phyloP scores from a whole-genome alignment of 2,888 invertebrate genomes.

The Exephanes ischioxanthus region DNA sequence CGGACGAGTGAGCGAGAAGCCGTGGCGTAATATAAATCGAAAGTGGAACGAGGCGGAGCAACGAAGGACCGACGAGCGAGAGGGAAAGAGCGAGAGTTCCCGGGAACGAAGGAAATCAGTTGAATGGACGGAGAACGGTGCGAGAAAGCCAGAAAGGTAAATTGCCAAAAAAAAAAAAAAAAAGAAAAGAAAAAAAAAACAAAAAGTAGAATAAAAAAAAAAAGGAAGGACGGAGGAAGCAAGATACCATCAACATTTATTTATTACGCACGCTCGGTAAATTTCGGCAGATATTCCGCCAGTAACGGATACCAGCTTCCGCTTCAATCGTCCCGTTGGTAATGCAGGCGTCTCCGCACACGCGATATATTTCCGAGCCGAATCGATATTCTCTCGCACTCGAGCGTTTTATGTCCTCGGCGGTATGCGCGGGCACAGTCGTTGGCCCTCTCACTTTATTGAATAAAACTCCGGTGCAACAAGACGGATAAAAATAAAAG shows the following conservation, averaged over 20 bases:
- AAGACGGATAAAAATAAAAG: conserved; percentile 38
- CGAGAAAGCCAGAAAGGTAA: conserved; percentile 56
- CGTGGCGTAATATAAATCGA: conserved; percentile 52
- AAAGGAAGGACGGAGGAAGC: conserved; percentile 47
- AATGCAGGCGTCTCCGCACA: conserved; percentile 53
- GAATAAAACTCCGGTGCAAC: conserved; percentile 19
- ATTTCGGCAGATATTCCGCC: conserved; percentile 64
- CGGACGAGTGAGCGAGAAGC: conserved; percentile 31
- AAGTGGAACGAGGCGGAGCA: conserved; percentile 34
- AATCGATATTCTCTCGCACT: conserved; percentile 57
- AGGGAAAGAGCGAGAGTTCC: conserved; percentile 3
- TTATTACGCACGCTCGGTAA: conserved; percentile 68
- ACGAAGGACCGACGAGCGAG: conserved; percentile 23
- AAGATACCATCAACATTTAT: conserved; percentile 67
- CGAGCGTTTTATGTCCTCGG: conserved; percentile 44
- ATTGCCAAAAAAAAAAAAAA: conserved; percentile 59
- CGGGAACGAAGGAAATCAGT: conserved; percentile 14
- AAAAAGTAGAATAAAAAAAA: conserved; percentile 37
- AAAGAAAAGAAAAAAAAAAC: conserved; percentile 3
- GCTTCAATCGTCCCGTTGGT: conserved; percentile 56
- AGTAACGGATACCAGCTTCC: conserved; percentile 65
- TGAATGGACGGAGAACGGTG: conserved; percentile 1
- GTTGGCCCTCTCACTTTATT: neutral
- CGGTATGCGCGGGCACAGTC: neutral
- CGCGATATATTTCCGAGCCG: conserved; percentile 52